Base-by-base conservation (phyloP, 2,888 invertebrate genomes). In the Monoplex corrugatus region DNA sequence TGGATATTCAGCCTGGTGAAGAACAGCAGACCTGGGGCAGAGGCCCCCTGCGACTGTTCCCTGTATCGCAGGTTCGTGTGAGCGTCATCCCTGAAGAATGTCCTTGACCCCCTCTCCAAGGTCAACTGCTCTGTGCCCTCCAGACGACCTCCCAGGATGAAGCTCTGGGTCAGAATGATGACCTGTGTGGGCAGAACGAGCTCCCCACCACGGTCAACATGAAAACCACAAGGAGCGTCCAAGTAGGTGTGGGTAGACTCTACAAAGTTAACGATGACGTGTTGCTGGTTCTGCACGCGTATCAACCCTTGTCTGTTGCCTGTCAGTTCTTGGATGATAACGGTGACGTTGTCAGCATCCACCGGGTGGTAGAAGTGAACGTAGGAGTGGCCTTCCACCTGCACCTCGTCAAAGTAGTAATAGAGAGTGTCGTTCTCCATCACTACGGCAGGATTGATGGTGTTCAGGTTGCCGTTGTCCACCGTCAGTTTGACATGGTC, bases 271-370 rank as follows among this genome's bases (percentile, higher is more conserved):
- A 94, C 91, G 35, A 91, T 84, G 13, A 94, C 89, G 78, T 93
- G 92, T 86, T 94, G 94, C 16, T 88, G 82, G 63, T 88, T 89
- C 83, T 93, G 93, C 2, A 94, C 92, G n/a, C 93, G 82, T 0
- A 94, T 90, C 90, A 93, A 89, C 1, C 94, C 94, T 83, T 93
- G 92, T 83, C 92, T 91, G 90, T 94, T 93, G n/a, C 94, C 94
- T 19, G 93, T 93, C 72, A 94, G 91, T 86, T 94, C 94, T 87
- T 93, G 92, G 57, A 94, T 93, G 13, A 92, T 38, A 0, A 93
- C 91, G 6, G 92, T 91, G 23, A 94, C 93, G 83, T 92, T 91
- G 28, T 89, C 75, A 6, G 90, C 91, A n/a, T 82, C 89, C 13
- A 28, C 57, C 13, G 94, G 93, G 85, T 93, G 93, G 87, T 93